A percentile compares a stretch with the other conserved stretches of the same genome.
Evolutionary conservation across 2,888 invertebrate species (phyloP).

Genomic region (Drosophila formosana): DNA sequence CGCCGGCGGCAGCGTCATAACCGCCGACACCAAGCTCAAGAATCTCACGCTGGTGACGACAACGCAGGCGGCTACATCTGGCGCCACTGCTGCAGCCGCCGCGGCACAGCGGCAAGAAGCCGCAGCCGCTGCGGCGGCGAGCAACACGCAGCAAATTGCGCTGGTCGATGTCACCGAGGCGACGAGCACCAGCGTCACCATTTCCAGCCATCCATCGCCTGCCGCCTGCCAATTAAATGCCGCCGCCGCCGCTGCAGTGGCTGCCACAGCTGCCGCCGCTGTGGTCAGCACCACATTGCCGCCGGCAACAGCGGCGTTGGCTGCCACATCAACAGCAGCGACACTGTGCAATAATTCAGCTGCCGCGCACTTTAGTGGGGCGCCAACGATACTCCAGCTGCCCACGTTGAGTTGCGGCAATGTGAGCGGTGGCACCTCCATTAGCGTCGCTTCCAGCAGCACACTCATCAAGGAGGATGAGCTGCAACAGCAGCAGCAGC

Average conservation of each 20-base stretch:
- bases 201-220: conserved; percentile 64
- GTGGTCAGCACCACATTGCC: conserved; percentile 51
- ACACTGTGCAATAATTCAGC: conserved; percentile 7
- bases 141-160: conserved; percentile 53
- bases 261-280: neutral
- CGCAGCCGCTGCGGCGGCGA: neutral
- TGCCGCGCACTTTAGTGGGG: neutral
- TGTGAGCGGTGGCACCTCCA: conserved; percentile 4
- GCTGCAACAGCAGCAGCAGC: conserved; percentile 44
- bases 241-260: neutral
- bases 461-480: conserved; percentile 62
- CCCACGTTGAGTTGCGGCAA: conserved; percentile 52
- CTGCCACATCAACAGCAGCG: neutral
- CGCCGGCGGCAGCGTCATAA: conserved; percentile 34
- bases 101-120: neutral
- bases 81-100: conserved; percentile 12
- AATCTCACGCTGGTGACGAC: conserved; percentile 76
- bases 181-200: conserved; percentile 69
- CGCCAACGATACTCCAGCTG: conserved; percentile 62
- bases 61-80: conserved; percentile 27
- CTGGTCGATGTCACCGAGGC: conserved; percentile 70
- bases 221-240: conserved; percentile 45
- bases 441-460: conserved; percentile 45
- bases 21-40: conserved; percentile 73
- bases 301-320: neutral